Conservation (phyloP, 1,140 invertebrate genomes). For the Drosophila nigrodunni region DNA sequence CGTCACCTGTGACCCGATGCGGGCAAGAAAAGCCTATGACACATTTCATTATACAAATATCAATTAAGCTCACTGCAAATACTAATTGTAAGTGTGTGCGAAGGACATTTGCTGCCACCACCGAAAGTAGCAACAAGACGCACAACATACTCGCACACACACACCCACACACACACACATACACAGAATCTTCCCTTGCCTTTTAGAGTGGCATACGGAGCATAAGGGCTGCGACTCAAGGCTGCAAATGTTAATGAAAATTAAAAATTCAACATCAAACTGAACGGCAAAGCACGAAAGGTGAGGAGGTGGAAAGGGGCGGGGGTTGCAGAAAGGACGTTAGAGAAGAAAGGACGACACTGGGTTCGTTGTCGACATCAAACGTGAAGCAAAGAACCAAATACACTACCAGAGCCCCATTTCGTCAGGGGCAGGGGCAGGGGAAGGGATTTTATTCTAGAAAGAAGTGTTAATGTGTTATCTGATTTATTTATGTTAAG, state of each 20-base stretch:
- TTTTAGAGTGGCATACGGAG: conserved; percentile 7
- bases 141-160: conserved; percentile 14
- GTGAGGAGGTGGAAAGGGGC: background rate
- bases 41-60: conserved; percentile 82
- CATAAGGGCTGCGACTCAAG: conserved; percentile 59
- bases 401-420: conserved; percentile 16
- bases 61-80: conserved; percentile 77
- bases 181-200: background rate
- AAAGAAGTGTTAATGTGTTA: conserved; percentile 80
- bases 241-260: conserved; percentile 77
- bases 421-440: background rate
- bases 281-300: conserved; percentile 41
- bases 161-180: conserved; percentile 12
- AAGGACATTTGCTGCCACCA: conserved; percentile 44
- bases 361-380: conserved; percentile 53
- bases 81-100: conserved; percentile 65
- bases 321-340: background rate
- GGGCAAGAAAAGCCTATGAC: conserved; percentile 71
- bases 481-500: conserved; percentile 79
- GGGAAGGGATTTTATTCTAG: conserved; percentile 15
- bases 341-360: conserved; percentile 23
- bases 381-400: conserved; percentile 44
- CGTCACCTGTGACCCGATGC: conserved; percentile 56
- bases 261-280: conserved; percentile 83
- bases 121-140: conserved; percentile 36